phyloP scores from a whole-genome alignment of 2,888 invertebrate genomes.

The Therioaphis trifolii region DNA sequence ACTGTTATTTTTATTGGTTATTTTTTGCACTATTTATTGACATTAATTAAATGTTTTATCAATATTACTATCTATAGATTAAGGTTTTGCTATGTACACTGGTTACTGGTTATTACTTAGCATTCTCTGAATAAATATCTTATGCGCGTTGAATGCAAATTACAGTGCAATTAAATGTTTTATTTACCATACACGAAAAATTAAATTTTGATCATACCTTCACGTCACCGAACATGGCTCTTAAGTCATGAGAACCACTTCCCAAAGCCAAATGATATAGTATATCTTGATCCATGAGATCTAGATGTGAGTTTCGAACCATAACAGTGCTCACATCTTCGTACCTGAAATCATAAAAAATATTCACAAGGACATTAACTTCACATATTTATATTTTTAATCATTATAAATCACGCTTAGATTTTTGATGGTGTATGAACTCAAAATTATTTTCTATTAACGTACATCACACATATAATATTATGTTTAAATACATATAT shows the following conservation, averaged over 20 bases:
- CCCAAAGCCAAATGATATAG: slow-evolving; percentile 89
- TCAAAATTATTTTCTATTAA: too few species aligned
- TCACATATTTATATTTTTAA: too few species aligned
- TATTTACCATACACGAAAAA: too few species aligned
- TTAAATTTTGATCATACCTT: too few species aligned
- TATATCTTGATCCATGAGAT: slow-evolving; percentile 93
- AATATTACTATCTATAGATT: too few species aligned
- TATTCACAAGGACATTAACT: background rate
- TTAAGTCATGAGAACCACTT: slow-evolving; percentile 88
- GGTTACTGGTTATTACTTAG: background rate
- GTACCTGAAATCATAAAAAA: slow-evolving; percentile 15
- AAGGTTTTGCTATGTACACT: background rate
- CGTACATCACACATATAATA: too few species aligned
- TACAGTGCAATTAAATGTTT: background rate
- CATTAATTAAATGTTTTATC: too few species aligned
- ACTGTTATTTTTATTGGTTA: too few species aligned
- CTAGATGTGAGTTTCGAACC: slow-evolving; percentile 88
- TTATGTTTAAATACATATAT: too few species aligned
- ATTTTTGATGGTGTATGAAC: too few species aligned
- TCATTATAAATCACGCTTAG: too few species aligned
- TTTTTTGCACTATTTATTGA: too few species aligned
- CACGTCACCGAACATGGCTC: slow-evolving; percentile 95
- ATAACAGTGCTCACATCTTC: slow-evolving; percentile 81
- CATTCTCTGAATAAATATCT: background rate
- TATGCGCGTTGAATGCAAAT: background rate